These are phyloP conservation scores for Allolobophora icterica DNA, from an alignment of 2,888 invertebrate genomes.

Conservation along the genomic window DNA sequence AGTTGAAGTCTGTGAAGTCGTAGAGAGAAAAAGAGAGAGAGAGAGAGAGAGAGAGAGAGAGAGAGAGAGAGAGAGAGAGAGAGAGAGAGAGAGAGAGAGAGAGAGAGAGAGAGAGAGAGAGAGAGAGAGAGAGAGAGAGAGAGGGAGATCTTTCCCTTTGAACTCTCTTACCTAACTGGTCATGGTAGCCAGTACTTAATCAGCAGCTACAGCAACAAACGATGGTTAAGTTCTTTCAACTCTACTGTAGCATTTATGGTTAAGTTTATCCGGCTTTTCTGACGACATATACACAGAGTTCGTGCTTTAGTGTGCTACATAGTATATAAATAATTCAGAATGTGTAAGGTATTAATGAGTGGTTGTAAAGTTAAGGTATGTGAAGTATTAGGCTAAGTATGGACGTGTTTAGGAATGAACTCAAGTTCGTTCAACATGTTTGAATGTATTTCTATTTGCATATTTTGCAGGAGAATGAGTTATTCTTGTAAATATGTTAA, in stretches of 20 bases:
- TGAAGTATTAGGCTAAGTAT: not conserved
- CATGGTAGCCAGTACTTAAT: not conserved
- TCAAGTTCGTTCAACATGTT: not conserved
- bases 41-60: too few relatives aligned
- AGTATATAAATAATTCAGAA: not conserved
- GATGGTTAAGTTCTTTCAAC: not conserved
- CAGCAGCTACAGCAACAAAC: not conserved
- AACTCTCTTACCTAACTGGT: not conserved
- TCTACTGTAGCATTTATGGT: not conserved
- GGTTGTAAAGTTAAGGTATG: not conserved
- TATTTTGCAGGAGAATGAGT: too few relatives aligned
- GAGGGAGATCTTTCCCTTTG: not conserved
- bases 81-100: too few relatives aligned
- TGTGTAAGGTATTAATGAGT: not conserved
- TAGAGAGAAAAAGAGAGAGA: too few relatives aligned
- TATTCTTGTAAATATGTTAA: not conserved
- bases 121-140: too few relatives aligned
- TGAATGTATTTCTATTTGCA: not conserved
- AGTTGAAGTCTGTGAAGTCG: not conserved
- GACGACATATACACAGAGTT: not conserved
- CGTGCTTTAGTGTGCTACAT: not conserved
- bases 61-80: too few relatives aligned
- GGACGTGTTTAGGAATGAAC: not conserved
- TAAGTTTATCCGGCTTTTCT: not conserved
- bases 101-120: too few relatives aligned